Percentiles rank a stretch among this genome's conserved stretches.
Conservation (phyloP, 2,888 invertebrate species). For the Hypsopygia costalis region DNA sequence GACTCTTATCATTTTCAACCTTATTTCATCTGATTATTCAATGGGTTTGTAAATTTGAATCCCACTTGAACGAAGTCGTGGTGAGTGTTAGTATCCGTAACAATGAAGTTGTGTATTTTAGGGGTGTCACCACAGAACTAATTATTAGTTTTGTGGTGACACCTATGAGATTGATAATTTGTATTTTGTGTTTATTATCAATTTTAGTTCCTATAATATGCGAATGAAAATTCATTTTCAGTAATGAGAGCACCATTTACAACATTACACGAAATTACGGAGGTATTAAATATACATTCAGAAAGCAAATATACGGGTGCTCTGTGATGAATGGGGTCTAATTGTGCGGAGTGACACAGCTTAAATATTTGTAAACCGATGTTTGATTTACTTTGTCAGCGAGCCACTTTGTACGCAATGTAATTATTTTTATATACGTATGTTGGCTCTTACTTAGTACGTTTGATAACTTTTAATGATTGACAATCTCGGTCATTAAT, state of each 20-base stretch:
- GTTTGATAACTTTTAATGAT: slow-evolving; percentile 14
- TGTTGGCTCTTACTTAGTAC: background rate
- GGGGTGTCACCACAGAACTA: too few relatives aligned
- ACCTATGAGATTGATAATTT: too few relatives aligned
- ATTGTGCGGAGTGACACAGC: slow-evolving; percentile 8
- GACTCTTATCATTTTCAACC: too few relatives aligned
- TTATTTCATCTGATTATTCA: too few relatives aligned
- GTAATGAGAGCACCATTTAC: background rate
- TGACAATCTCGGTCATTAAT: slow-evolving; percentile 38
- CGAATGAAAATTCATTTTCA: too few relatives aligned
- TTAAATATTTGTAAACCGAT: slow-evolving; percentile 6
- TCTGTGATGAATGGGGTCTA: slow-evolving; percentile 7
- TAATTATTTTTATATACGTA: background rate
- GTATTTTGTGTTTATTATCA: too few relatives aligned
- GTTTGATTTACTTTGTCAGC: slow-evolving; percentile 1
- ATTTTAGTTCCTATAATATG: too few relatives aligned
- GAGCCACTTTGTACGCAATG: background rate
- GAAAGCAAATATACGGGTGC: background rate
- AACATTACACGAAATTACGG: background rate
- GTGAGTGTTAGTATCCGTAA: too few relatives aligned
- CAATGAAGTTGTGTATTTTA: too few relatives aligned
- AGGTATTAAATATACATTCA: background rate
- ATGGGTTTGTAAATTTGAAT: too few relatives aligned
- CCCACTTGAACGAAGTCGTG: too few relatives aligned
- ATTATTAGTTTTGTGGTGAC: too few relatives aligned